Conservation (phyloP, 2,797 vertebrate genomes). For the Ceryle rudis region DNA sequence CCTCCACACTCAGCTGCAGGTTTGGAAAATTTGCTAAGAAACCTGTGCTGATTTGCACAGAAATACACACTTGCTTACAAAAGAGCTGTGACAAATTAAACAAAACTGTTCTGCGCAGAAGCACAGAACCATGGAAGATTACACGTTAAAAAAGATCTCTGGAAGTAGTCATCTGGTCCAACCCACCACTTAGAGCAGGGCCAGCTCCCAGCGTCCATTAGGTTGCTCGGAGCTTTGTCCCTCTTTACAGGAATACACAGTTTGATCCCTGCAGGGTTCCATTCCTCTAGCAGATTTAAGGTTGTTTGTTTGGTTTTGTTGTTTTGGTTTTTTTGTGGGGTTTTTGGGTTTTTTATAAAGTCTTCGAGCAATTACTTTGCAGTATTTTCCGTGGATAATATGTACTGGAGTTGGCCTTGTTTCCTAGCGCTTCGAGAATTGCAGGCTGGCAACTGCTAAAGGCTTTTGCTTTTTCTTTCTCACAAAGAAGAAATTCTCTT, state of each 20-base stretch:
- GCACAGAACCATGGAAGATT: accelerated
- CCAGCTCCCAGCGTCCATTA: not conserved
- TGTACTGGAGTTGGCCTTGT: not conserved
- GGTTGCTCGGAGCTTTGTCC: not conserved
- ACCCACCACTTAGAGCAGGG: not conserved
- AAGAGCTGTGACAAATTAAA: not conserved
- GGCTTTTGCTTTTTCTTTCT: constrained; percentile 16
- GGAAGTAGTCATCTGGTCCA: not conserved
- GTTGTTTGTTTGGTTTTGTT: too few relatives aligned
- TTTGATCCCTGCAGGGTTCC: not conserved
- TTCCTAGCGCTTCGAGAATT: not conserved
- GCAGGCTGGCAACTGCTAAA: not conserved
- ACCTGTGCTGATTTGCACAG: not conserved
- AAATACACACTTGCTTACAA: not conserved
- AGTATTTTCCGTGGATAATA: not conserved
- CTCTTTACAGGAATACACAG: not conserved
- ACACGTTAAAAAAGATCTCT: not conserved
- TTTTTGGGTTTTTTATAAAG: not conserved
- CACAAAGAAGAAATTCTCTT: not conserved
- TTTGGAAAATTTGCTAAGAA: not conserved
- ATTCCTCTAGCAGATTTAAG: not conserved
- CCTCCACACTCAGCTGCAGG: not conserved
- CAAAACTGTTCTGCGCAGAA: not conserved
- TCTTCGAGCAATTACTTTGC: not conserved
- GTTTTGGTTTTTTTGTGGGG: too few relatives aligned